Conservation (phyloP, 2,888 invertebrate species). For the Taphrorychus bicolor region DNA sequence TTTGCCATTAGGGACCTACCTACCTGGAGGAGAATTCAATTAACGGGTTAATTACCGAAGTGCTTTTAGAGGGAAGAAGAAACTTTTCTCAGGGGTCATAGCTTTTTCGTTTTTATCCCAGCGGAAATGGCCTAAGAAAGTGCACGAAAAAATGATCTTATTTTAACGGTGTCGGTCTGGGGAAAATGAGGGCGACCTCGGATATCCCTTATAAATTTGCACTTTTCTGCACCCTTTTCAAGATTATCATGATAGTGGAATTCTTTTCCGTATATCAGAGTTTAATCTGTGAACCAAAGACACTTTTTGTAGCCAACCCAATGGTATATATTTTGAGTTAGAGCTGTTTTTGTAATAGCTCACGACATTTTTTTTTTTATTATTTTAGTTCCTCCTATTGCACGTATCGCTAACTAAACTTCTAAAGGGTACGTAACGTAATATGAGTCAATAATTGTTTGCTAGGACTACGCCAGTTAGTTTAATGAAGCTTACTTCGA, state of each 20-base stretch:
- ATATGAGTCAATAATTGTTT: too few relatives aligned
- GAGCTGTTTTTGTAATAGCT: too few relatives aligned
- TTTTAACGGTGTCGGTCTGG: neutral
- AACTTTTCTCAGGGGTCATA: neutral
- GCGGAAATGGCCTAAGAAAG: neutral
- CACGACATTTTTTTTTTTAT: too few relatives aligned
- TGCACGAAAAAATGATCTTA: neutral
- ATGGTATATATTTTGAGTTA: too few relatives aligned
- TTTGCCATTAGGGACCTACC: neutral
- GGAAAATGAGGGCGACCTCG: neutral
- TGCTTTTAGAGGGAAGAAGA: neutral
- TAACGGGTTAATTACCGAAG: neutral
- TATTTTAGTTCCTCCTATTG: too few relatives aligned
- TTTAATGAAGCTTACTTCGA: too few relatives aligned
- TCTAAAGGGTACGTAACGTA: too few relatives aligned
- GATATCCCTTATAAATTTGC: slow-evolving; percentile 21
- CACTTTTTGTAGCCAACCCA: too few relatives aligned
- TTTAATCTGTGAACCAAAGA: too few relatives aligned
- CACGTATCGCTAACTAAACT: too few relatives aligned
- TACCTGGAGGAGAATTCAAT: neutral
- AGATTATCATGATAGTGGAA: neutral
- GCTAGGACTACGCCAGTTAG: too few relatives aligned
- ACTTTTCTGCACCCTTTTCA: slow-evolving; percentile 15
- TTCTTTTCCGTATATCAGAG: neutral
- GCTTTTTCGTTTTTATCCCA: neutral